phyloP scores from a whole-genome alignment of 2,888 invertebrate species.

The Melipona bicolor region DNA sequence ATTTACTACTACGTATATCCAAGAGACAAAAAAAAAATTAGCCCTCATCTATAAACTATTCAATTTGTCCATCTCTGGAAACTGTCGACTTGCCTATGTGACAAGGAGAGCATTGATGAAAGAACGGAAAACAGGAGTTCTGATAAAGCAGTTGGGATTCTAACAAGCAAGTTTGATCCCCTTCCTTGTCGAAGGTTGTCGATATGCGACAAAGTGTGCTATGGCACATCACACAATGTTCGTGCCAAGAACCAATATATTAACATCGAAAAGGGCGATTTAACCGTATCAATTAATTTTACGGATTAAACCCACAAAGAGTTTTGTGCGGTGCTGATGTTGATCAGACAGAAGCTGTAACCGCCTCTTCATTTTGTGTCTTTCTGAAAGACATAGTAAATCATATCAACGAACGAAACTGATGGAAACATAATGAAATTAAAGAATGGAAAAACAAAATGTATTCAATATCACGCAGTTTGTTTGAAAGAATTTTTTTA shows the following conservation, averaged over 20 bases:
- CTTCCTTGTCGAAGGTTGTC: slow-evolving; percentile 26
- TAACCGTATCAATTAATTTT: slow-evolving; percentile 22
- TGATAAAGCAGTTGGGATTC: not conserved
- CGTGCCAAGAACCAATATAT: slow-evolving; percentile 1
- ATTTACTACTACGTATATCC: not conserved
- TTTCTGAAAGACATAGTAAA: slow-evolving; percentile 11
- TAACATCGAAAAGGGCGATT: slow-evolving; percentile 20
- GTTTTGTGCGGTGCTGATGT: slow-evolving; percentile 5
- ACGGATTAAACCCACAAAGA: slow-evolving; percentile 2
- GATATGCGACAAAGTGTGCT: slow-evolving; percentile 15
- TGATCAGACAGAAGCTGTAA: slow-evolving; percentile 11
- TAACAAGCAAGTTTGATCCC: slow-evolving; percentile 19
- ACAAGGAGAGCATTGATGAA: slow-evolving; percentile 1
- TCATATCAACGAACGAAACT: slow-evolving; percentile 2
- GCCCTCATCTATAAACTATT: not conserved
- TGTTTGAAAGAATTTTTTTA: not conserved
- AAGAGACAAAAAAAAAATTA: not conserved
- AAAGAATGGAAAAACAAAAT: not conserved
- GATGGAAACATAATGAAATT: not conserved
- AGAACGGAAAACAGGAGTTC: not conserved
- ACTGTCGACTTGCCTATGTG: slow-evolving; percentile 5
- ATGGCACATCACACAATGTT: slow-evolving; percentile 5
- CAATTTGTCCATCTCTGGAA: not conserved
- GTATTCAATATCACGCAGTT: not conserved
- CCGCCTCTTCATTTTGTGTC: not conserved